These are phyloP conservation scores for Flabesymbios commensalis DNA, from an alignment of 2,888 invertebrate genomes.

Conservation along the genomic window DNA sequence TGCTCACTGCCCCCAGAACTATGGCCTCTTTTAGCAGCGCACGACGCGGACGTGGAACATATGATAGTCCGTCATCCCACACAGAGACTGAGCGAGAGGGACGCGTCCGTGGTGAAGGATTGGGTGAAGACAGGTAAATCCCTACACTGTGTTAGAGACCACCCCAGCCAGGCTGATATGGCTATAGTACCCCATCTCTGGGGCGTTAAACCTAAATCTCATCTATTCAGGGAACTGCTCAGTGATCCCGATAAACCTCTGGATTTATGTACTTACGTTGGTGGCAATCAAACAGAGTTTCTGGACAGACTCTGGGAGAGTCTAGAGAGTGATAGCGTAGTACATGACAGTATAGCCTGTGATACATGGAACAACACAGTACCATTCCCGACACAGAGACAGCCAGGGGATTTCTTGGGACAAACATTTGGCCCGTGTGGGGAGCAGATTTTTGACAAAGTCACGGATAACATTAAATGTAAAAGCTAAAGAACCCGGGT, in stretches of 20 bases:
- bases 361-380: not conserved
- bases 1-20: not conserved
- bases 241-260: too few species aligned
- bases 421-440: too few species aligned
- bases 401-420: too few species aligned
- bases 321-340: not conserved
- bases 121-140: slow-evolving; percentile 2
- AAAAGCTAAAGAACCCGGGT: too few species aligned
- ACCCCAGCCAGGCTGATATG: not conserved
- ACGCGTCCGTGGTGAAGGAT: slow-evolving; percentile 8
- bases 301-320: not conserved
- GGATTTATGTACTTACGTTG: too few species aligned
- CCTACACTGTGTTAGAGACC: slow-evolving; percentile 27
- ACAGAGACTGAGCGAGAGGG: slow-evolving; percentile 13
- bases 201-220: slow-evolving; percentile 1
- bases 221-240: slow-evolving; percentile 3
- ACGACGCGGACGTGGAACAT: slow-evolving; percentile 13
- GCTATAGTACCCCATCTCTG: slow-evolving; percentile 2
- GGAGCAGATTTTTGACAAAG: too few species aligned
- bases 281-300: too few species aligned
- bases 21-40: slow-evolving; percentile 15
- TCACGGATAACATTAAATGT: too few species aligned
- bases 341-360: not conserved
- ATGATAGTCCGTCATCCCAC: slow-evolving; percentile 15
- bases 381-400: slow-evolving; percentile 5